Base-by-base conservation (phyloP, 2,113 vertebrate genomes). In the Microcebus griseorufus region DNA sequence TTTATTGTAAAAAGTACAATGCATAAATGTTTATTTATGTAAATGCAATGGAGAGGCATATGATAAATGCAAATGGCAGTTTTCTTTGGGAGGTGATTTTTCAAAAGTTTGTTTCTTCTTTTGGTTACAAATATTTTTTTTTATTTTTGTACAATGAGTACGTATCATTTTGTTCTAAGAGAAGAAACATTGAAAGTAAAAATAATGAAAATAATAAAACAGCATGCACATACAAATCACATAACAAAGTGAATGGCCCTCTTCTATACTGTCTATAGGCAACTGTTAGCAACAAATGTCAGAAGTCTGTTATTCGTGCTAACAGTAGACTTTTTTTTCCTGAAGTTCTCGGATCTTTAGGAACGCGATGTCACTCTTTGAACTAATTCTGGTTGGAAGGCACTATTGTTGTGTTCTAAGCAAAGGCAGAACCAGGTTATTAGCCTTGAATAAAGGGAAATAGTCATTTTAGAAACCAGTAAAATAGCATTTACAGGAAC, bases 91-190 rank as follows among this genome's bases (percentile, higher is more conserved):
- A 65, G 82, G 16, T 70, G 51, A 92, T 4, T 10, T 75, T 88
- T 92, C 18, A 51, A 39, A 51, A 89, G 87, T 72, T 48, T 86
- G 70, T 67, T 76, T 62, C 83, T 93, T 79, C 16, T 95, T 75
- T 55, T 58, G 18, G 27, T 10, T 88, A 73, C 32, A 80, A 83
- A 39, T 1, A 42, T 39, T 78, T 93, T 90, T 93, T 90, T 29
- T 85, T 72, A 89, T 69, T 83, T 96, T 67, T 67, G 22, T 79
- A 55, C 9, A 76, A 4, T 20, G 17, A 53, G 67, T 78, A 20
- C 9, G 32, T 60, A 76, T 62, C 11, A 92, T 45, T 95, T 75
- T 81, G 18, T 64, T 83, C 64, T 80, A 69, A 73, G 55, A 96
- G 27, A 76, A 90, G 64, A 90, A 65, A 67, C 32, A 45, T 4